phyloP scores from a whole-genome alignment of 2,113 vertebrate genomes.

The Microtus oregoni region DNA sequence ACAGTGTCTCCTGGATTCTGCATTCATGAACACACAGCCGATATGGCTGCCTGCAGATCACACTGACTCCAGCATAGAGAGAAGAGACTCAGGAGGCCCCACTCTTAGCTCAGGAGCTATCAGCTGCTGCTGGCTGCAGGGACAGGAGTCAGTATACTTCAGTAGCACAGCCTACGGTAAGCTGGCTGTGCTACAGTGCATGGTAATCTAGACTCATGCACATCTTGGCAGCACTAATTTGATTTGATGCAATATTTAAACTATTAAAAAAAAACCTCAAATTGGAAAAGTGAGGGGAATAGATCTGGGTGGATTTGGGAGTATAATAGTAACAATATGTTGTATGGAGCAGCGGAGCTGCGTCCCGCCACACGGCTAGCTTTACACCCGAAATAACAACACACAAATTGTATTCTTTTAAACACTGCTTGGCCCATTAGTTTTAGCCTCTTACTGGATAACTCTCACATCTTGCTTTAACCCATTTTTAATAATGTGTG shows the following conservation, averaged over 20 bases:
- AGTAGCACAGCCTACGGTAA: no score
- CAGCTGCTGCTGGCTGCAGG: not conserved
- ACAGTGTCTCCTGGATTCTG: not conserved
- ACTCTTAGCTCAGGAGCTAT: not conserved
- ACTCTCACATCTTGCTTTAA: no score
- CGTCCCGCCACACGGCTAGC: no score
- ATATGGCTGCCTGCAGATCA: not conserved
- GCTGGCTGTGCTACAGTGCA: not conserved
- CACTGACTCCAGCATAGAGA: not conserved
- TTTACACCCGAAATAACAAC: no score
- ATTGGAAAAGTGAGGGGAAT: not conserved
- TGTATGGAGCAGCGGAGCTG: not conserved
- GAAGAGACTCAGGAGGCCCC: not conserved
- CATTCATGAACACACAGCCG: not conserved
- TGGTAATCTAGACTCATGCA: no score
- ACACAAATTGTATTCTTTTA: no score
- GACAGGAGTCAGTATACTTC: not conserved
- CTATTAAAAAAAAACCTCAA: not conserved
- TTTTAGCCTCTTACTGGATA: no score
- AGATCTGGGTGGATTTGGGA: not conserved
- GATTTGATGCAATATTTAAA: not conserved
- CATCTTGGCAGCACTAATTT: not conserved
- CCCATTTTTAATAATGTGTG: no score
- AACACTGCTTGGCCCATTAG: no score
- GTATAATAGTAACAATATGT: not conserved